Base-by-base conservation (phyloP, 2,113 vertebrate genomes). In the rabbit (Oryctolagus cuniculus) region DNA sequence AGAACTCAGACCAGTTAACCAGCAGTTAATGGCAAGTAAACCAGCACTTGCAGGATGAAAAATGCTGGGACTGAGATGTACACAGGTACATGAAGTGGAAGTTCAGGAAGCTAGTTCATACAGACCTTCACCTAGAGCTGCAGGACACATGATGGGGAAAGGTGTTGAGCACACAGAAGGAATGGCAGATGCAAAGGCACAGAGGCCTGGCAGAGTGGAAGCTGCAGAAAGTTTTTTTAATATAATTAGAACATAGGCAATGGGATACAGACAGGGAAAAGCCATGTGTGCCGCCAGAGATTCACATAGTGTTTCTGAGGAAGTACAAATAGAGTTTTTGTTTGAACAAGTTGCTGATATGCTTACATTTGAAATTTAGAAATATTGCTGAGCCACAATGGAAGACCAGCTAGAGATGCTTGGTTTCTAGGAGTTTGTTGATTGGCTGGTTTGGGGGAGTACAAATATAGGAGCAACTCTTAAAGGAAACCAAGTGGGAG, bases 361-460 rank as follows among this genome's bases (percentile, higher is more conserved):
- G 72, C 4, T 90, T 72, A 38, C 10, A 58, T 87, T 87, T 90
- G 36, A 13, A 61, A 74, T 79, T 69, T 87, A 67, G 49, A 81
- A 75, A 74, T 70, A 22, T 58, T 79, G 24, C 34, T 70, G 58
- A 92, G 16, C 38, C 6, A 36, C 4, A 1, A 17, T 84, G 15
- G 82, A 92, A 94, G 78, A 61, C 11, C 27, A 70, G 0, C 66
- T 78, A 87, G 34, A 92, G 61, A 19, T 82, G 21, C 86, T 86
- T 64, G 63, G 5, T 64, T 85, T 86, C 13, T 61, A 4, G 13
- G 2, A 22, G 5, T 61, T 69, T 66, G 10, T 86, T 79, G 44
- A 24, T 15, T 53, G 63, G 16, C 66, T 44, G 82, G 55, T 67
- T 51, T 88, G 24, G 3, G 13, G 10, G 4, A 90, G 8, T 49